phyloP scores from a whole-genome alignment of 2,113 vertebrate genomes.

The Phocoena phocoena region DNA sequence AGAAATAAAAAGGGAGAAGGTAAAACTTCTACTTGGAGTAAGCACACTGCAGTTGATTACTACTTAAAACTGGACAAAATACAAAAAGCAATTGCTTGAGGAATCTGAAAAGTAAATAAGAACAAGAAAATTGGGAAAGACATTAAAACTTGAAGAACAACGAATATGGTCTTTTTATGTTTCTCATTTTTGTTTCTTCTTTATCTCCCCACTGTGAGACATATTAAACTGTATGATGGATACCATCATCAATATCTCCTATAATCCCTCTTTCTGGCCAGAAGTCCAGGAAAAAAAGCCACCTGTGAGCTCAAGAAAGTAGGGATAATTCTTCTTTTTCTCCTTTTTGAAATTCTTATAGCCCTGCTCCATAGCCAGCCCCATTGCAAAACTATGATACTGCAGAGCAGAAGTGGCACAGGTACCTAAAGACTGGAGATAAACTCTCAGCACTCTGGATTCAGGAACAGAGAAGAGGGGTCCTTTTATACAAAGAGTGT shows the following conservation, averaged over 20 bases:
- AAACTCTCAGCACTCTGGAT: background rate
- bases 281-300: background rate
- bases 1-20: background rate
- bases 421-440: background rate
- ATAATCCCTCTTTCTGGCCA: background rate
- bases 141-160: background rate
- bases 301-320: background rate
- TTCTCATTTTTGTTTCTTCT: background rate
- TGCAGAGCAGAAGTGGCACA: background rate
- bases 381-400: background rate
- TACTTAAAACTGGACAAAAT: background rate
- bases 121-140: background rate
- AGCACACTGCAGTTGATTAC: background rate
- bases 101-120: background rate
- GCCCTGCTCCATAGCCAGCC: fast-evolving
- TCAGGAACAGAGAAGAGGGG: background rate
- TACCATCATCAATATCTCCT: background rate
- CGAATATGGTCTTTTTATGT: background rate
- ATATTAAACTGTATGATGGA: background rate
- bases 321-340: background rate
- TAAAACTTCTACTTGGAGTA: background rate
- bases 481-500: background rate
- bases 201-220: background rate
- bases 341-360: background rate
- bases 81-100: background rate